A percentile compares a stretch with the other conserved stretches of the same genome.
These are phyloP conservation scores for Toxotes lorentzi DNA, from an alignment of 2,797 vertebrate species.

Conservation along the genomic window DNA sequence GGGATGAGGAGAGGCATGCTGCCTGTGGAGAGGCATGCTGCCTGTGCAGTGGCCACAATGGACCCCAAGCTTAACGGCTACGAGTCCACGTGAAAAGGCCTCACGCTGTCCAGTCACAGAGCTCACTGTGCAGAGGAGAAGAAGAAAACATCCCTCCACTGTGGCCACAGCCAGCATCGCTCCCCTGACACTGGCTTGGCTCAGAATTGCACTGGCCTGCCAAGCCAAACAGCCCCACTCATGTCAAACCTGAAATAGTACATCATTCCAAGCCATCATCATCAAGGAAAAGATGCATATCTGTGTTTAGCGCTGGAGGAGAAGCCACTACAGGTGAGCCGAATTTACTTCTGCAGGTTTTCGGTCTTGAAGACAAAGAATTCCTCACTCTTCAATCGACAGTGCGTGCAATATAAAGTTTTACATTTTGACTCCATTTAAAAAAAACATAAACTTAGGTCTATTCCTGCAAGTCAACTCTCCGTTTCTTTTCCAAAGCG, in stretches of 20 bases:
- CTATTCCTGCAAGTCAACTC: conserved; percentile 59
- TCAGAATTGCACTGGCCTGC: conserved; percentile 53
- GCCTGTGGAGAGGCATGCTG: conserved; percentile 66
- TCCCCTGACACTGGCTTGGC: conserved; percentile 66
- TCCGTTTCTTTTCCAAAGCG: conserved; percentile 60
- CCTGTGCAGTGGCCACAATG: conserved; percentile 69
- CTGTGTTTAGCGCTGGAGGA: conserved; percentile 29
- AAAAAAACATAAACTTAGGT: conserved; percentile 61
- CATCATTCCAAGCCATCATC: conserved; percentile 57
- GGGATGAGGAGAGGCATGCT: conserved; percentile 77
- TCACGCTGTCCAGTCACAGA: conserved; percentile 73
- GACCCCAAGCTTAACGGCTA: conserved; percentile 67
- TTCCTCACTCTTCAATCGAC: conserved; percentile 14
- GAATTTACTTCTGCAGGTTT: conserved; percentile 9
- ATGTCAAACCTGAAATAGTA: conserved; percentile 74
- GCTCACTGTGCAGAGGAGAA: conserved; percentile 63
- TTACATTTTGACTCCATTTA: conserved; percentile 41
- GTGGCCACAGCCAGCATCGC: conserved; percentile 50
- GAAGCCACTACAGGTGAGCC: conserved; percentile 26
- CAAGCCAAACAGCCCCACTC: conserved; percentile 77
- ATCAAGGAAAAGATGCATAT: conserved; percentile 37
- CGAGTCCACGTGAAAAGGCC: conserved; percentile 68
- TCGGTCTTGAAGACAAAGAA: neutral
- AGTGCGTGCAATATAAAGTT: conserved; percentile 10
- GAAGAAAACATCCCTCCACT: conserved; percentile 69